Percentiles rank a stretch among this genome's conserved stretches.
phyloP scores from a whole-genome alignment of 2,797 vertebrate species.

The Phoxinus dragarum region DNA sequence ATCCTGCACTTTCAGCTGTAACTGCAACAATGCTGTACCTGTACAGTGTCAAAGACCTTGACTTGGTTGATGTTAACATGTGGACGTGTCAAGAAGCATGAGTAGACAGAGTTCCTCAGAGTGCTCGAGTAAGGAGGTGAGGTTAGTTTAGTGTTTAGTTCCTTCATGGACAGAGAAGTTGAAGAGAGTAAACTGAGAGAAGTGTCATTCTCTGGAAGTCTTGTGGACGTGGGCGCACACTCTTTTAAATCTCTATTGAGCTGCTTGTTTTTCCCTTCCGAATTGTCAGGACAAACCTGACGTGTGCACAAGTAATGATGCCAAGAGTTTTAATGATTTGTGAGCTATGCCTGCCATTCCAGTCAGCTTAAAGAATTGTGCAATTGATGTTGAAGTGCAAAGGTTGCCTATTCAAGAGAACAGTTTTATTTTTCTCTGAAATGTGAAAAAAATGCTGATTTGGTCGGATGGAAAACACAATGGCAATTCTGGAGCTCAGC shows the following conservation, averaged over 20 bases:
- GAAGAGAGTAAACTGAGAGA: too few relatives aligned
- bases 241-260: neutral
- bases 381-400: neutral
- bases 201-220: neutral
- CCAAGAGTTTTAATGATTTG: neutral
- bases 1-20: neutral
- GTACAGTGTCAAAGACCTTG: neutral
- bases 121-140: neutral
- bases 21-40: neutral
- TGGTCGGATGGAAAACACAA: conserved; percentile 48
- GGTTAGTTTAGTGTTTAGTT: too few relatives aligned
- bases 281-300: neutral
- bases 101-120: neutral
- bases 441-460: conserved; percentile 57
- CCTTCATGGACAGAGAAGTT: neutral
- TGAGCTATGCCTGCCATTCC: neutral
- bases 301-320: too few relatives aligned
- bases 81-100: too few relatives aligned
- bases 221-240: neutral
- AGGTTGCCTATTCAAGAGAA: neutral
- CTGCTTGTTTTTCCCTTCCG: neutral
- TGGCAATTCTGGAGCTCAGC: conserved; percentile 51
- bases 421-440: neutral
- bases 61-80: neutral
- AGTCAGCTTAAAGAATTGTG: neutral